Evolutionary conservation across 2,113 vertebrate genomes (phyloP), one percentile per base, ranked within the genome.

Genomic region (Noturus placidus): DNA sequence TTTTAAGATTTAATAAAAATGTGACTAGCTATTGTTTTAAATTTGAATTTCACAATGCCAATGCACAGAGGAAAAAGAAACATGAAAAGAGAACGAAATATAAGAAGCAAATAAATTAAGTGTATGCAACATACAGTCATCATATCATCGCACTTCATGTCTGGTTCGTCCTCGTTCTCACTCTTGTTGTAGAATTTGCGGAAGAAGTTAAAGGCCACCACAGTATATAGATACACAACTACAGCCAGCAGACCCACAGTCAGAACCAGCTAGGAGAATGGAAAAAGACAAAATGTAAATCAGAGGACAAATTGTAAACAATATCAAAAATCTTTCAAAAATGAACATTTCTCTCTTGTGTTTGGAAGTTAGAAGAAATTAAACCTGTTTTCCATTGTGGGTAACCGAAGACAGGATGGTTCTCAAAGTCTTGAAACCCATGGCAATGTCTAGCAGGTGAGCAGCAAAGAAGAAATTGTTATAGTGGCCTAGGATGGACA

Each of bases 401-500:
- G 98, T 99, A 90, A 99, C 98, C 27, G 98, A 99, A 88, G 98
- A 99, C 17, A 99, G 93, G 91, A 99, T 99, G 35, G 98, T 99
- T 92, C 98, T 92, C 54, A 99, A 84, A 0, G 98, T 99, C 94
- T 99, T 99, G 93, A 99, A 99, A 78, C 98, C 98, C 98, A 99
- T 99, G 22, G 98, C 98, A 3, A 99, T 99, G 90, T 99, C 98
- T 91, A 99, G 92, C 33, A 99, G 94, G 76, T 99, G 98, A 90
- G 98, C 98, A 61, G 98, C 98, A 38, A 99, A 99, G 95, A 99
- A 99, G 95, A 99, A 99, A 93, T 99, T 99, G 94, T 99, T 99
- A 95, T 99, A 99, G 94, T 99, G 98, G 30, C 98, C 98, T 85
- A 99, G 95, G 91, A 99, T 96, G 1, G 98, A 99, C 98, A 99